Percentiles rank a stretch among this genome's conserved stretches.
Evolutionary conservation across 2,888 invertebrate genomes (phyloP).

Genomic region (Zaprionus obscuricornis): DNA sequence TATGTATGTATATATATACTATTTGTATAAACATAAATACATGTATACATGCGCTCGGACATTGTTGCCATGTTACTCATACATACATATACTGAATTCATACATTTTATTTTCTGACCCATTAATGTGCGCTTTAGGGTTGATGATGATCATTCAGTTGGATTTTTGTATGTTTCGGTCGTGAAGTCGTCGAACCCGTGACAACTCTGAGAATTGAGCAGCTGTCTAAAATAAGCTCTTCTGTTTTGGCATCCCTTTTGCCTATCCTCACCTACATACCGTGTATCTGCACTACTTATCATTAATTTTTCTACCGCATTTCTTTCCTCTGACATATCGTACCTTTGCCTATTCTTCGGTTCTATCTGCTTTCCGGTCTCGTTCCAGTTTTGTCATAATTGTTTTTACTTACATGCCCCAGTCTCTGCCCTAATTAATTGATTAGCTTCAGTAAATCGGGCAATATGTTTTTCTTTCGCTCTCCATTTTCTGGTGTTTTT

Average conservation of each 20-base stretch:
- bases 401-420: slow-evolving; percentile 57
- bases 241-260: slow-evolving; percentile 19
- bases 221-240: slow-evolving; percentile 42
- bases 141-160: slow-evolving; percentile 69
- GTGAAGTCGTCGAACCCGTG: slow-evolving; percentile 49
- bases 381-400: slow-evolving; percentile 66
- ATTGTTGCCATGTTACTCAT: too few species aligned
- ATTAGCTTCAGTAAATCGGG: slow-evolving; percentile 83
- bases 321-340: slow-evolving; percentile 74
- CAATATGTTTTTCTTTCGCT: slow-evolving; percentile 72
- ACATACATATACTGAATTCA: too few species aligned
- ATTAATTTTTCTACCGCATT: slow-evolving; percentile 72
- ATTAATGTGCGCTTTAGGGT: slow-evolving; percentile 8
- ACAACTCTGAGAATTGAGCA: slow-evolving; percentile 54
- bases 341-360: slow-evolving; percentile 39
- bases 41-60: too few species aligned
- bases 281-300: slow-evolving; percentile 71
- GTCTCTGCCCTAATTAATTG: slow-evolving; percentile 79
- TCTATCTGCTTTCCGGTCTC: slow-evolving; percentile 28
- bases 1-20: not conserved
- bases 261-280: slow-evolving; percentile 1
- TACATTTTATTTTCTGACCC: slow-evolving; percentile 57
- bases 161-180: slow-evolving; percentile 69
- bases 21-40: slow-evolving; percentile 9
- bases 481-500: slow-evolving; percentile 42